These are phyloP conservation scores for Acrossocheilus fasciatus DNA, from an alignment of 2,797 vertebrate genomes.

Conservation along the genomic window DNA sequence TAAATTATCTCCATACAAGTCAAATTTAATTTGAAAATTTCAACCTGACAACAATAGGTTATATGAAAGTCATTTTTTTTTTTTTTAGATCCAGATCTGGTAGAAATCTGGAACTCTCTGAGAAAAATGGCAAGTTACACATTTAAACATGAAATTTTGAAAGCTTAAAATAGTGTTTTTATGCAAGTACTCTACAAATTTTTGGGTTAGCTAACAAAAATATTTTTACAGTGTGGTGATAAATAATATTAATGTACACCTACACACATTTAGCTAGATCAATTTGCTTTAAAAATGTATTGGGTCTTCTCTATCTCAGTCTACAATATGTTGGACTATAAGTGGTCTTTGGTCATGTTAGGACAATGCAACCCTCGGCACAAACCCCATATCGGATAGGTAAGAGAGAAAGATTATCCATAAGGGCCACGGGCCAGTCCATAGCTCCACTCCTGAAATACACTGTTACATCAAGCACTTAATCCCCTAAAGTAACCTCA, in stretches of 20 bases:
- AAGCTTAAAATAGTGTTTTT: neutral
- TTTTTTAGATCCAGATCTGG: neutral
- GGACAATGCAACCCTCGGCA: neutral
- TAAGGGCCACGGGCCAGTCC: neutral
- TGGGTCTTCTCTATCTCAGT: neutral
- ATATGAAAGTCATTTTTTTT: neutral
- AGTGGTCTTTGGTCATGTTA: neutral
- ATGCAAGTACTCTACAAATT: neutral
- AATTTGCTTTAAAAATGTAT: neutral
- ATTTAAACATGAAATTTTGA: neutral
- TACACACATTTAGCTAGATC: neutral
- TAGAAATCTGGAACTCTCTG: neutral
- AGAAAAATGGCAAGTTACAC: neutral
- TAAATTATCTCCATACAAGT: neutral
- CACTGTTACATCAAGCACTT: neutral
- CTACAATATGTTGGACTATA: neutral
- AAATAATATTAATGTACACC: neutral
- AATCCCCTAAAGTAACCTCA: slow-evolving; percentile 42
- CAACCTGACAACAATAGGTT: neutral
- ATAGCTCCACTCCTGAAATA: neutral
- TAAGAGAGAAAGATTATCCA: neutral
- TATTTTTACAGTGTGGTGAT: neutral
- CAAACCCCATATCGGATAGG: neutral
- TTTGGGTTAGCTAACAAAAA: neutral
- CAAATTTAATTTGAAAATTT: neutral